Percentiles rank a stretch among this genome's conserved stretches.
Conservation (phyloP, 2,113 vertebrate species). For the Dromiciops gliroides region DNA sequence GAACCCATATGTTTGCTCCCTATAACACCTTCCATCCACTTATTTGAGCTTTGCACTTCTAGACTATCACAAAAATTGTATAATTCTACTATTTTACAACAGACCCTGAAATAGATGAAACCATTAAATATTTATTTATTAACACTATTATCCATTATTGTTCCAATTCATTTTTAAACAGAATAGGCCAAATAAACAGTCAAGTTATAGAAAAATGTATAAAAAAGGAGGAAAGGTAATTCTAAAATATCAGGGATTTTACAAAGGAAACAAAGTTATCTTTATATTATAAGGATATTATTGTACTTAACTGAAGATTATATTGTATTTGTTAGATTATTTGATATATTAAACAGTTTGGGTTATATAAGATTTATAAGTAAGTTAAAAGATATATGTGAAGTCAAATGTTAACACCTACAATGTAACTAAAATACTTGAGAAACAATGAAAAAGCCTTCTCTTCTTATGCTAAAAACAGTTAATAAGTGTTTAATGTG, state of each 20-base stretch:
- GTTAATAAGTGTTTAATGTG: constrained; percentile 73
- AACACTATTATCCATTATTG: background rate
- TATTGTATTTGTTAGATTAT: constrained; percentile 53
- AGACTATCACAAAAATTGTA: background rate
- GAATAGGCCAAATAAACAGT: background rate
- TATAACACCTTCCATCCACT: too few relatives aligned
- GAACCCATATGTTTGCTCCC: too few relatives aligned
- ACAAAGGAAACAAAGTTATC: background rate
- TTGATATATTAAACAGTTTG: background rate
- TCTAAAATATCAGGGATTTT: constrained; percentile 32
- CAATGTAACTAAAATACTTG: constrained; percentile 55
- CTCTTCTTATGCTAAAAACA: constrained; percentile 57
- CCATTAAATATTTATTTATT: background rate
- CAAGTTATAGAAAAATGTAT: constrained; percentile 6
- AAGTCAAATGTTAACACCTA: constrained; percentile 67
- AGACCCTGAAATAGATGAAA: background rate
- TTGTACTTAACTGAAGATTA: constrained; percentile 29
- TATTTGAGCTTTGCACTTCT: background rate
- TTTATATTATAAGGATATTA: background rate
- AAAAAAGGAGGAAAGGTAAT: background rate
- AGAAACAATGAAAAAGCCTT: constrained; percentile 65
- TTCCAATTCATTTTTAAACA: constrained; percentile 17
- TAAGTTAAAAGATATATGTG: constrained; percentile 55
- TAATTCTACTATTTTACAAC: background rate
- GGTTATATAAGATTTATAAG: constrained; percentile 63